Evolutionary conservation across 2,797 vertebrate species (phyloP).

Genomic region (Hippocampus kuda): DNA sequence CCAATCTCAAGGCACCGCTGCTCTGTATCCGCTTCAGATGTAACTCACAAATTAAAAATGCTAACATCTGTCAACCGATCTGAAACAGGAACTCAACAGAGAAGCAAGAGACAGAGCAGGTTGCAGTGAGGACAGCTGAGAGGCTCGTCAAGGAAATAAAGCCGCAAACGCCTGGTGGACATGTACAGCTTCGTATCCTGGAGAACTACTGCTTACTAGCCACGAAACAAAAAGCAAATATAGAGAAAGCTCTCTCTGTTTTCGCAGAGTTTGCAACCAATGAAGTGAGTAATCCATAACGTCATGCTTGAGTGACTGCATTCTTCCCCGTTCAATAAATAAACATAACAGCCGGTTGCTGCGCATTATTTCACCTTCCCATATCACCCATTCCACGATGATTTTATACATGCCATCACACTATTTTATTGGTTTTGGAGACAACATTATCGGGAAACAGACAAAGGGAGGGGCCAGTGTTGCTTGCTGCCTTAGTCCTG

Average conservation of each 20-base stretch:
- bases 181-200: conserved; percentile 81
- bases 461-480: not conserved
- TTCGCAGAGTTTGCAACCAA: conserved; percentile 87
- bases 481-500: conserved; percentile 9
- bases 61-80: not conserved
- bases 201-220: conserved; percentile 91
- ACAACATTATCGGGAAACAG: not conserved
- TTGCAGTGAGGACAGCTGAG: conserved; percentile 91
- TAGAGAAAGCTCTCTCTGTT: conserved; percentile 82
- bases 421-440: not conserved
- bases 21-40: not conserved
- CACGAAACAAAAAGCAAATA: conserved; percentile 85
- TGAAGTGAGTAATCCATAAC: conserved; percentile 72
- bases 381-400: conserved; percentile 4
- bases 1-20: not conserved
- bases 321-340: conserved; percentile 30
- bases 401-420: not conserved
- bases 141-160: conserved; percentile 92
- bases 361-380: not conserved
- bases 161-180: conserved; percentile 84
- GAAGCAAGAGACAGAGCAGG: conserved; percentile 91
- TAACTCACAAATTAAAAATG: not conserved
- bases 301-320: conserved; percentile 18
- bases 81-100: conserved; percentile 80
- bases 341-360: not conserved